Evolutionary conservation across 2,888 invertebrate species (phyloP).

Genomic region (Copidosoma aretas): DNA sequence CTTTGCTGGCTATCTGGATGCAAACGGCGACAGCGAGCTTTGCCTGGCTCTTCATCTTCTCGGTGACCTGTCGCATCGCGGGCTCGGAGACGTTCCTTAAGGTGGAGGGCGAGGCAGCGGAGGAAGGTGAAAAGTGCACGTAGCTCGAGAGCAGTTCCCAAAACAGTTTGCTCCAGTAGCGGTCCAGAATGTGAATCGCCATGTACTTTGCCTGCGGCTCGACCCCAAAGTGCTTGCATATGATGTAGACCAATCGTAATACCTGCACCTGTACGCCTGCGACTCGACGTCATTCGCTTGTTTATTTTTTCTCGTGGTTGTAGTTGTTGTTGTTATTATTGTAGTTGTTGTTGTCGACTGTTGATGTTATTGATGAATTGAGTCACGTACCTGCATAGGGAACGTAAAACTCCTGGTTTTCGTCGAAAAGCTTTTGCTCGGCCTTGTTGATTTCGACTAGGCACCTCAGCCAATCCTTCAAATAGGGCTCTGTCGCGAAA

Average conservation of each 20-base stretch:
- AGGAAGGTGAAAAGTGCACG: not conserved
- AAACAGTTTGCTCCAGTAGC: slow-evolving; percentile 46
- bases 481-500: slow-evolving; percentile 41
- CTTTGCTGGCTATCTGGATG: slow-evolving; percentile 57
- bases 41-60: slow-evolving; percentile 45
- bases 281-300: not conserved
- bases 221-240: slow-evolving; percentile 49
- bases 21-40: slow-evolving; percentile 54
- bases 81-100: not conserved
- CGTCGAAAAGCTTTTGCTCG: slow-evolving; percentile 43
- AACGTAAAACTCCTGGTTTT: slow-evolving; percentile 46
- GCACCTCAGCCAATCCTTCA: slow-evolving; percentile 52
- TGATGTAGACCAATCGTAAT: slow-evolving; percentile 49
- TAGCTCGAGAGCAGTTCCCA: not conserved
- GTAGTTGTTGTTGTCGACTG: not conserved
- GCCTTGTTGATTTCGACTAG: slow-evolving; percentile 44
- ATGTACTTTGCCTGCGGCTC: slow-evolving; percentile 51
- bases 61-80: slow-evolving; percentile 23
- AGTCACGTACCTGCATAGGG: slow-evolving; percentile 50
- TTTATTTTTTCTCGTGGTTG: too few species aligned
- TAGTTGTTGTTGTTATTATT: too few species aligned
- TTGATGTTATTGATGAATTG: not conserved
- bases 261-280: slow-evolving; percentile 49
- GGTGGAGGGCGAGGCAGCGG: not conserved
- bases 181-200: slow-evolving; percentile 55